These are phyloP conservation scores for Anoplius nigerrimus DNA, from an alignment of 2,888 invertebrate species.

Conservation along the genomic window DNA sequence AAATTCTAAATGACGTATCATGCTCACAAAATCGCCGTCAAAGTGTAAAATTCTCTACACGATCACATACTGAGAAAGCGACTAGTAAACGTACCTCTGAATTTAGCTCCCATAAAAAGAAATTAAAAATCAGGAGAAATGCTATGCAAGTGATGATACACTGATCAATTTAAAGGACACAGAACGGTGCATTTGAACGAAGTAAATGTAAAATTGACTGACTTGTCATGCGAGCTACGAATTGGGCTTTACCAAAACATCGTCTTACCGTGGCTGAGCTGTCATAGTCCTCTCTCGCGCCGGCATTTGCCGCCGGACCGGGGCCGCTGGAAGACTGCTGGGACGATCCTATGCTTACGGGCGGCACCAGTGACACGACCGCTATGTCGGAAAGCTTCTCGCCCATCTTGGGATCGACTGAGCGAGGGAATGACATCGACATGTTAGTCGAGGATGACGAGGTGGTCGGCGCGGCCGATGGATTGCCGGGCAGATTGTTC, in stretches of 20 bases:
- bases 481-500: constrained; percentile 63
- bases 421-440: constrained; percentile 61
- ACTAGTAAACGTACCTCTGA: too few species aligned
- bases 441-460: constrained; percentile 54
- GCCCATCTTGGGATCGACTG: constrained; percentile 61
- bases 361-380: constrained; percentile 64
- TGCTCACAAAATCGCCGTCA: neutral
- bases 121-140: too few species aligned
- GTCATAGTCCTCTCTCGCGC: constrained; percentile 77
- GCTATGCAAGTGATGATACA: too few species aligned
- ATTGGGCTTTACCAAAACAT: neutral
- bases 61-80: too few species aligned
- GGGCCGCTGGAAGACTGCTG: constrained; percentile 62
- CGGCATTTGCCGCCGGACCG: constrained; percentile 42
- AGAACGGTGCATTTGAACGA: too few species aligned
- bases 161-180: too few species aligned
- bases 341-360: constrained; percentile 62
- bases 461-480: constrained; percentile 58
- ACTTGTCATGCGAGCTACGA: too few species aligned
- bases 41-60: too few species aligned
- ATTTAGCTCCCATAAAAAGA: too few species aligned
- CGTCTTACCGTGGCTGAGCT: constrained; percentile 78
- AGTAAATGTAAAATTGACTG: too few species aligned
- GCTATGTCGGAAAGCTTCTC: constrained; percentile 67
- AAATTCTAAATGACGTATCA: neutral